Evolutionary conservation across 2,113 vertebrate species (phyloP).

Genomic region (Anhinga rufa): DNA sequence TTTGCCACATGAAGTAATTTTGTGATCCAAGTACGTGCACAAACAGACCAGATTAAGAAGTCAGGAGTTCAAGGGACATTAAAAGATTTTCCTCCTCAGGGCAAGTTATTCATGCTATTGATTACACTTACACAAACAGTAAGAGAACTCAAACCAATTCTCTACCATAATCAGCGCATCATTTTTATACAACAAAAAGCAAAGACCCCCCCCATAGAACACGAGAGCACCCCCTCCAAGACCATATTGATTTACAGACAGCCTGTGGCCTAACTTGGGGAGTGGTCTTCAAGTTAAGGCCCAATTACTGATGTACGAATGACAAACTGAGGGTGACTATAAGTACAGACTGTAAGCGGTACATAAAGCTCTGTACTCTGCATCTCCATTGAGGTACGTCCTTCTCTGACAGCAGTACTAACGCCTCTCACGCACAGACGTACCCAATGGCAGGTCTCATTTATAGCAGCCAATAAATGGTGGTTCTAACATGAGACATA

Average conservation of each 20-base stretch:
- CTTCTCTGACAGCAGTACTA: not conserved
- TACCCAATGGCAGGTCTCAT: not conserved
- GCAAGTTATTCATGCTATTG: not conserved
- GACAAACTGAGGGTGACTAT: not conserved
- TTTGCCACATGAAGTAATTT: not conserved
- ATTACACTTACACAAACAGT: not conserved
- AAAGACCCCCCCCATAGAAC: not conserved
- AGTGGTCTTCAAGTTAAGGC: not conserved
- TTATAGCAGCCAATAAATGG: not conserved
- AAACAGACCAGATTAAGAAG: not conserved
- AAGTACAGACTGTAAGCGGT: not conserved
- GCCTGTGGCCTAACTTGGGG: not conserved
- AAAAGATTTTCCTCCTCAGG: not conserved
- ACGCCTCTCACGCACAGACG: not conserved
- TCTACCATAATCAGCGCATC: not conserved
- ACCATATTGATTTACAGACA: not conserved
- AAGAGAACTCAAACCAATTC: not conserved
- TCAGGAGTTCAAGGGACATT: not conserved
- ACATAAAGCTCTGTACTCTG: not conserved
- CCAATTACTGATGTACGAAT: not conserved
- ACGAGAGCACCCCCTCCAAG: not conserved
- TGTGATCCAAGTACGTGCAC: not conserved
- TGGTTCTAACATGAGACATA: not conserved
- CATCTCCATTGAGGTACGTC: not conserved
- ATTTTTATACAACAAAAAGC: not conserved